Conservation (phyloP, 2,113 vertebrate genomes). For the Gila orcuttii region DNA sequence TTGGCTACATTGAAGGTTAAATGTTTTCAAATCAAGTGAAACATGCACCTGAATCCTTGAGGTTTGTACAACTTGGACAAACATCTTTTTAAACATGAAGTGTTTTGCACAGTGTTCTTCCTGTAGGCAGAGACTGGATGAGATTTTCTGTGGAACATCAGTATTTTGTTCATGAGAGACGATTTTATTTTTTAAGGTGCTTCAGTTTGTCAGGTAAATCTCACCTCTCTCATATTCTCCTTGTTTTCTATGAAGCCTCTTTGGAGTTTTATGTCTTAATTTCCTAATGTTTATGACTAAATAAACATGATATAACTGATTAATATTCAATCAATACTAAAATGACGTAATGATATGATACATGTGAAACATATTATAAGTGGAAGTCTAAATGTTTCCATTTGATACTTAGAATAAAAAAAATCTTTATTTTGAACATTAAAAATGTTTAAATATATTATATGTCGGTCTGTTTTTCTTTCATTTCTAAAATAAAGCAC, state of each 20-base stretch:
- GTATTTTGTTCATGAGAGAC: not conserved
- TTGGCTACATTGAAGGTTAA: not conserved
- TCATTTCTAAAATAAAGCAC: too few relatives aligned
- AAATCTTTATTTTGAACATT: not conserved
- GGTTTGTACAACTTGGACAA: not conserved
- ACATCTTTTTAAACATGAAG: conserved; percentile 1
- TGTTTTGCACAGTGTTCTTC: not conserved
- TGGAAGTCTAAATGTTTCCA: not conserved
- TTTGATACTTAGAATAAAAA: not conserved
- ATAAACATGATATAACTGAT: not conserved
- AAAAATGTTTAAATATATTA: not conserved
- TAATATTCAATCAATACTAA: not conserved
- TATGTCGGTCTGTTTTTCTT: not conserved
- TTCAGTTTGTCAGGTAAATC: not conserved
- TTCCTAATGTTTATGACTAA: not conserved
- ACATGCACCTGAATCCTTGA: not conserved
- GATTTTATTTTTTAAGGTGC: not conserved
- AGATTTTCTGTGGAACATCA: not conserved
- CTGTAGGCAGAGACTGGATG: not conserved
- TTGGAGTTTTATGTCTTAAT: not conserved
- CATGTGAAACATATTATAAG: not conserved
- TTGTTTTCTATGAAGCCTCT: not conserved
- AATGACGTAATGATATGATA: not conserved
- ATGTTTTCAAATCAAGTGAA: not conserved
- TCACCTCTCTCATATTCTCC: not conserved